Conservation (phyloP, 2,888 invertebrate genomes). For the Sminthurides aquaticus region DNA sequence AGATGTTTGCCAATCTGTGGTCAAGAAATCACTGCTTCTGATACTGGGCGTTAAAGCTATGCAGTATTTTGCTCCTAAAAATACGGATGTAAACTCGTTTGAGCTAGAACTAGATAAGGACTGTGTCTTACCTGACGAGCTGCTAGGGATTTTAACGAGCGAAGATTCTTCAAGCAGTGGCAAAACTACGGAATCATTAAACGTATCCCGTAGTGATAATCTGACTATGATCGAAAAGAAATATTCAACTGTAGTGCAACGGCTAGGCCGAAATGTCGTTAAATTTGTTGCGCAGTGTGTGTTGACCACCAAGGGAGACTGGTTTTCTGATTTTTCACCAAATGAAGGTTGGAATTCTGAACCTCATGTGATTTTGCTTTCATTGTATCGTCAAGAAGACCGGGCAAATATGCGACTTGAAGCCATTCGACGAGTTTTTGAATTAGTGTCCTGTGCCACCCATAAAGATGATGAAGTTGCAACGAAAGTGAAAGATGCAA, state of each 20-base stretch:
- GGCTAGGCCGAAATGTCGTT: constrained; percentile 30
- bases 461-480: constrained; percentile 13
- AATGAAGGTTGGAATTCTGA: constrained; percentile 38
- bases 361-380: constrained; percentile 24
- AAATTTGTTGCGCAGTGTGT: constrained; percentile 33
- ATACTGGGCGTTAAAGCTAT: constrained; percentile 51
- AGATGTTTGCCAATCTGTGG: constrained; percentile 48
- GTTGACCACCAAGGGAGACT: constrained; percentile 26
- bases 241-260: constrained; percentile 25
- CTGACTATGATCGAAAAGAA: constrained; percentile 11
- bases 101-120: constrained; percentile 16
- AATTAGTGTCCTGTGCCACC: constrained; percentile 26
- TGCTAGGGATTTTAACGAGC: constrained; percentile 13
- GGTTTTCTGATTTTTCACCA: constrained; percentile 27
- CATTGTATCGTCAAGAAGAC: constrained; percentile 37
- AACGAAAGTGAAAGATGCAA: background rate
- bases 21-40: constrained; percentile 52
- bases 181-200: constrained; percentile 14
- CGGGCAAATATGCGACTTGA: constrained; percentile 37
- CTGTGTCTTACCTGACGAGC: constrained; percentile 13
- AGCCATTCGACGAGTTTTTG: constrained; percentile 34
- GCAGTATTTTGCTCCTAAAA: background rate
- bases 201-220: constrained; percentile 8
- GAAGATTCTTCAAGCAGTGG: constrained; percentile 5
- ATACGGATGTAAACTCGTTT: background rate